Conservation (phyloP, 2,797 vertebrate genomes). For the Centroberyx gerrardi region DNA sequence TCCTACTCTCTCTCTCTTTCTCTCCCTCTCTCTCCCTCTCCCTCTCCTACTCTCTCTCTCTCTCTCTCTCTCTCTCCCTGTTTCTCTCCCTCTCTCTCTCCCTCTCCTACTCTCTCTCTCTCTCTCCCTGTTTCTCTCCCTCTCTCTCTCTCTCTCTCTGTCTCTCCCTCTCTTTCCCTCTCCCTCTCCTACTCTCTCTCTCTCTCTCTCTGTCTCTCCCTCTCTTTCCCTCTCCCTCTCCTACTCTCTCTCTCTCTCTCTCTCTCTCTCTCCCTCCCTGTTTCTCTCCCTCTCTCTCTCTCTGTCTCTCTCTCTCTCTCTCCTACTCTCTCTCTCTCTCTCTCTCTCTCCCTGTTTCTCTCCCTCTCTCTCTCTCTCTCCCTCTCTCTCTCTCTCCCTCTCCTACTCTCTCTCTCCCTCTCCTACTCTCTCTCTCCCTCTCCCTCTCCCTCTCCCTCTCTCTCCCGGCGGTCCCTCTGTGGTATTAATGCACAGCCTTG, state of each 20-base stretch:
- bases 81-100: not conserved
- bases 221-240: not conserved
- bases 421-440: slow-evolving; percentile 8
- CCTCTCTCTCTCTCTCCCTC: slow-evolving; percentile 3
- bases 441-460: slow-evolving; percentile 12
- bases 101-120: not conserved
- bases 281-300: not conserved
- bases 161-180: slow-evolving; percentile 7
- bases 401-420: not conserved
- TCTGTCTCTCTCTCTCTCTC: slow-evolving; percentile 19
- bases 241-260: not conserved
- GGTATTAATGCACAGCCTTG: slow-evolving; percentile 72
- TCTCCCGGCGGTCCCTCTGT: slow-evolving; percentile 41
- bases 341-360: slow-evolving; percentile 11
- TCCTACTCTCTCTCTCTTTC: slow-evolving; percentile 2
- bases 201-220: too few relatives aligned
- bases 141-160: slow-evolving; percentile 12
- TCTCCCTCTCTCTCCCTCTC: not conserved
- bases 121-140: slow-evolving; percentile 17
- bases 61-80: slow-evolving; percentile 13
- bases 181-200: not conserved
- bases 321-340: slow-evolving; percentile 9
- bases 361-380: slow-evolving; percentile 13
- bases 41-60: slow-evolving; percentile 6
- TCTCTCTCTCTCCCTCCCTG: not conserved